These are phyloP conservation scores for Bombylius major DNA, from an alignment of 2,888 invertebrate genomes.

Conservation along the genomic window DNA sequence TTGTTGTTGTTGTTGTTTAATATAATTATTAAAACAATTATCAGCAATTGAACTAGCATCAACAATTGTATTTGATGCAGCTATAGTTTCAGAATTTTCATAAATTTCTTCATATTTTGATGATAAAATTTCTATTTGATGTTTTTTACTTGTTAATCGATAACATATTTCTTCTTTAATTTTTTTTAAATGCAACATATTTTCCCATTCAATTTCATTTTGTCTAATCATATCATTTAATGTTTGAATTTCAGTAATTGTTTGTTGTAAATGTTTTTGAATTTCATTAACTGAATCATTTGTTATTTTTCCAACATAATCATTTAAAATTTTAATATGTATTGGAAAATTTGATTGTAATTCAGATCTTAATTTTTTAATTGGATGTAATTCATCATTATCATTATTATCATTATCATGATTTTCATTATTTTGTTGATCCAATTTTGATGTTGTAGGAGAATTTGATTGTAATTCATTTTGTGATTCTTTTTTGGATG, in stretches of 20 bases:
- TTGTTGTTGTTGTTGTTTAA: neutral
- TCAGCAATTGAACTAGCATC: conserved; percentile 1
- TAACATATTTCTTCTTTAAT: conserved; percentile 70
- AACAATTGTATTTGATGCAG: conserved; percentile 9
- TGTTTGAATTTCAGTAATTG: conserved; percentile 53
- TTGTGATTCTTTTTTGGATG: neutral
- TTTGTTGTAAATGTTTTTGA: conserved; percentile 50
- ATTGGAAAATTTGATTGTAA: conserved; percentile 42
- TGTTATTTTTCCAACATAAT: conserved; percentile 50
- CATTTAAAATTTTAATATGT: conserved; percentile 47
- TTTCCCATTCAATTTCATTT: conserved; percentile 80
- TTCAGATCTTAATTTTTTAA: conserved; percentile 40
- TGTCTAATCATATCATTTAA: conserved; percentile 60
- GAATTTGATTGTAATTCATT: neutral
- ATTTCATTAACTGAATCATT: conserved; percentile 48
- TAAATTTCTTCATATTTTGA: conserved; percentile 19
- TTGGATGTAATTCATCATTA: conserved; percentile 12
- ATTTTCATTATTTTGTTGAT: no score
- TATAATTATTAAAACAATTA: neutral
- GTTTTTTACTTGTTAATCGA: conserved; percentile 55
- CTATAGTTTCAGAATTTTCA: conserved; percentile 7
- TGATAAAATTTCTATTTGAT: conserved; percentile 39
- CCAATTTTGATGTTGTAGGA: no score
- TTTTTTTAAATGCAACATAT: conserved; percentile 66
- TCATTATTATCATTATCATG: neutral